phyloP scores from a whole-genome alignment of 1,140 invertebrate genomes.

The Melipona quadrifasciata region DNA sequence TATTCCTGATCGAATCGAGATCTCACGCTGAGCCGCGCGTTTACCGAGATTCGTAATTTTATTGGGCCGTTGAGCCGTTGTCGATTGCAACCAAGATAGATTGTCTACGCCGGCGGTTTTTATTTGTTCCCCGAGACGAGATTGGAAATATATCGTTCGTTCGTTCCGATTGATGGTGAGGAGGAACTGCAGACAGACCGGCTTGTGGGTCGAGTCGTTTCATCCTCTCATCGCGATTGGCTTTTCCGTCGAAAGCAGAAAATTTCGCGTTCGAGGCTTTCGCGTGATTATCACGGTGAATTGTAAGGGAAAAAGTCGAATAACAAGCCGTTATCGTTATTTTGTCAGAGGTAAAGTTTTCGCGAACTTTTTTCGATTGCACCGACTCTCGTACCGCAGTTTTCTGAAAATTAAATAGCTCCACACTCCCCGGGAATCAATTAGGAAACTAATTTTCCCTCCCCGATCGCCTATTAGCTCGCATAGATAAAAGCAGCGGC shows the following conservation, averaged over 20 bases:
- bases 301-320: background rate
- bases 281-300: background rate
- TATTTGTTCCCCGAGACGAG: background rate
- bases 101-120: background rate
- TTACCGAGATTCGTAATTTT: constrained; percentile 5
- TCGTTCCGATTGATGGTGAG: background rate
- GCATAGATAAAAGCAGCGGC: background rate
- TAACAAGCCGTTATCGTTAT: background rate
- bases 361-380: background rate
- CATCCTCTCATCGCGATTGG: background rate
- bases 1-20: constrained; percentile 3
- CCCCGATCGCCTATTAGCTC: background rate
- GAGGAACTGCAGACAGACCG: background rate
- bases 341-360: background rate
- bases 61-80: background rate
- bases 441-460: background rate
- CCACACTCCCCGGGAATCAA: background rate
- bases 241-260: background rate
- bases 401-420: background rate
- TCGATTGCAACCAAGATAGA: background rate
- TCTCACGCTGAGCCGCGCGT: background rate
- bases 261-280: background rate
- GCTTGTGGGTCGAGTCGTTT: background rate
- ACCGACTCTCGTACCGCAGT: background rate
- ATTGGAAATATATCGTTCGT: background rate